A percentile compares a stretch with the other conserved stretches of the same genome.
phyloP scores from a whole-genome alignment of 2,113 vertebrate species.

The Bagarius yarrelli region DNA sequence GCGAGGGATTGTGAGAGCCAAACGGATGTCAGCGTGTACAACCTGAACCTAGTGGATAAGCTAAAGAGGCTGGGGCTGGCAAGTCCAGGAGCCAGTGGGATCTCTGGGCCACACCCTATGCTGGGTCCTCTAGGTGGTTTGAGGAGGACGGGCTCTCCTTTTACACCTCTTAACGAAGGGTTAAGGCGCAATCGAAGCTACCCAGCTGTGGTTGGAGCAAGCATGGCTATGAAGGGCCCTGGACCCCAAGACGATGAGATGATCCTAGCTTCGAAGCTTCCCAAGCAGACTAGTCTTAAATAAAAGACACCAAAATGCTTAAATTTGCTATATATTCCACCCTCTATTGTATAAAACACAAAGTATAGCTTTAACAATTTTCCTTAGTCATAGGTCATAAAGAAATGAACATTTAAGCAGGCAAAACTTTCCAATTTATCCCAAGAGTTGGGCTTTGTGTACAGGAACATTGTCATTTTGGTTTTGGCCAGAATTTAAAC shows the following conservation, averaged over 20 bases:
- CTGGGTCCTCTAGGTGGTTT: conserved; percentile 78
- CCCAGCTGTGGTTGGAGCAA: conserved; percentile 94
- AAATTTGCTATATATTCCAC: neutral
- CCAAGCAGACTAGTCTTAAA: conserved; percentile 78
- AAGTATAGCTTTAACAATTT: neutral
- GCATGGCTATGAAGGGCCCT: conserved; percentile 96
- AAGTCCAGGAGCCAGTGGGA: conserved; percentile 64
- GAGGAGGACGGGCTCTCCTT: conserved; percentile 77
- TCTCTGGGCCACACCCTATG: conserved; percentile 55
- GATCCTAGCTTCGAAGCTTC: conserved; percentile 76
- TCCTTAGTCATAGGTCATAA: neutral
- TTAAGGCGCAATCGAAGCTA: conserved; percentile 92
- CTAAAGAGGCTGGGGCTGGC: conserved; percentile 88
- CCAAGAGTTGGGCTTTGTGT: too few relatives aligned
- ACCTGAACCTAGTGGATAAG: conserved; percentile 95
- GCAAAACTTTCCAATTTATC: neutral
- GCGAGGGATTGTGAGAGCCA: conserved; percentile 86
- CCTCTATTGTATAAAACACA: neutral
- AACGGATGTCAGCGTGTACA: conserved; percentile 92
- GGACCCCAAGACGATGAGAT: conserved; percentile 79
- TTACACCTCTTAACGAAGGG: conserved; percentile 78
- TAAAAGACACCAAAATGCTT: conserved; percentile 39
- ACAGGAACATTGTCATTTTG: neutral
- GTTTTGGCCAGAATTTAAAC: neutral
- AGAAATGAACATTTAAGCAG: neutral